These are phyloP conservation scores for Oscarella lobularis DNA, from an alignment of 37 sponge, comb jelly and placozoan genomes.

Conservation along the genomic window DNA sequence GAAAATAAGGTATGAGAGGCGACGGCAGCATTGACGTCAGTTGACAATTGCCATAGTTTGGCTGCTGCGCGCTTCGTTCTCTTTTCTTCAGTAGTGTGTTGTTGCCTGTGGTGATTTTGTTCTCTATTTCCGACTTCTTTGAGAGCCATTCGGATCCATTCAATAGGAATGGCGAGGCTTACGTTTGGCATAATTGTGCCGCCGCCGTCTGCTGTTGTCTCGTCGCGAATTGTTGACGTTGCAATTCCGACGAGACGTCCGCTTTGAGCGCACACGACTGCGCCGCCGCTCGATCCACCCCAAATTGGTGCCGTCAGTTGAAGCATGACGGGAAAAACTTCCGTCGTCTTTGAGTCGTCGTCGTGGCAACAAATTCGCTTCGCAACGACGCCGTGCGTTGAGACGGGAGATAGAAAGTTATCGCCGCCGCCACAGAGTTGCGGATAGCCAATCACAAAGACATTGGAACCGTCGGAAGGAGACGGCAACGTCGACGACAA, in stretches of 20 bases:
- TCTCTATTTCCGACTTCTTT: neutral
- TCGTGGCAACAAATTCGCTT: no score
- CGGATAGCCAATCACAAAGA: neutral
- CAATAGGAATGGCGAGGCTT: neutral
- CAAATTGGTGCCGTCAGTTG: neutral
- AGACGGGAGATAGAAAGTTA: neutral
- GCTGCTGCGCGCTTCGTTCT: no score
- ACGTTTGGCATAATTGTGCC: neutral
- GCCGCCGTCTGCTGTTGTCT: no score
- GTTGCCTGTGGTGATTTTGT: neutral
- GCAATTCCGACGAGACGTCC: neutral
- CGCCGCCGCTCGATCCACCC: neutral
- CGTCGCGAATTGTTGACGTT: neutral
- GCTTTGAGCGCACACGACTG: neutral
- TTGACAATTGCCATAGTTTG: no score
- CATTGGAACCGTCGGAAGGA: neutral
- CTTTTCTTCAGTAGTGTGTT: no score
- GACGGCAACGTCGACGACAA: neutral
- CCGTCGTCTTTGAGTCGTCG: no score
- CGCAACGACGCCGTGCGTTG: neutral
- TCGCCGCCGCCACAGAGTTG: neutral
- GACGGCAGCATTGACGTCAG: no score
- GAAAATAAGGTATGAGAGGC: no score
- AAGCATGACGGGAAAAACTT: neutral
- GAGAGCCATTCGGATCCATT: neutral